Evolutionary conservation across 2,113 vertebrate species (phyloP), one percentile per base, ranked within the genome.

Genomic region (Spea bombifrons): DNA sequence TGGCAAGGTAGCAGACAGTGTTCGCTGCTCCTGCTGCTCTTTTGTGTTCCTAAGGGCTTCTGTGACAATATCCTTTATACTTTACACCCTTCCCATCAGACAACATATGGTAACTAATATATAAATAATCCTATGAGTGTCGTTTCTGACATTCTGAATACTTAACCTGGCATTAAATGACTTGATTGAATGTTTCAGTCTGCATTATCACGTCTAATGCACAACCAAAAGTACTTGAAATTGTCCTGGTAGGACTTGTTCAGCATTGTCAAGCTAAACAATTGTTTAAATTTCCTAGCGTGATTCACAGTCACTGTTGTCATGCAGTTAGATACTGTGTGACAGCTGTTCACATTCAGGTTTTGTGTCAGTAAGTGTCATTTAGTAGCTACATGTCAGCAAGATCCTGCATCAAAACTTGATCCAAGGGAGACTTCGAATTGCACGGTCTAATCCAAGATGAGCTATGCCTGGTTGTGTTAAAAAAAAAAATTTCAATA

Each of bases 281-380:
- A 65, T 4, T 44, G 13, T 47, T 53, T 53, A 17, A 75, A 66
- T 75, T 66, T 50, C 63, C 17, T 66, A 13, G 17, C 66, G 49
- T 53, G 47, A 66, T 66, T 66, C 50, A 66, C 64, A 17, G 63
- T 8, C 30, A 44, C 30, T 66, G 43, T 53, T 50, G 53, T 65
- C 66, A 64, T 66, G 48, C 61, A 52, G 73, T 15, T 46, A 63
- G 17, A 75, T 15, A 17, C 13, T 66, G 48, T 65, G 5, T 50
- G 73, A 66, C 63, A 53, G 64, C 73, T 66, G 49, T 66, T 65
- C 59, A 65, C 16, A 7, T 50, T 59, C 10, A 59, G 50, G 73
- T 44, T 64, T 66, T 66, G 48, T 52, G 66, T 66, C 73, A 75
- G 16, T 52, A 53, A 17, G 65, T 66, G 73, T 66, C 13, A 66